phyloP scores from a whole-genome alignment of 2,113 vertebrate species.

The Lagopus leucura region DNA sequence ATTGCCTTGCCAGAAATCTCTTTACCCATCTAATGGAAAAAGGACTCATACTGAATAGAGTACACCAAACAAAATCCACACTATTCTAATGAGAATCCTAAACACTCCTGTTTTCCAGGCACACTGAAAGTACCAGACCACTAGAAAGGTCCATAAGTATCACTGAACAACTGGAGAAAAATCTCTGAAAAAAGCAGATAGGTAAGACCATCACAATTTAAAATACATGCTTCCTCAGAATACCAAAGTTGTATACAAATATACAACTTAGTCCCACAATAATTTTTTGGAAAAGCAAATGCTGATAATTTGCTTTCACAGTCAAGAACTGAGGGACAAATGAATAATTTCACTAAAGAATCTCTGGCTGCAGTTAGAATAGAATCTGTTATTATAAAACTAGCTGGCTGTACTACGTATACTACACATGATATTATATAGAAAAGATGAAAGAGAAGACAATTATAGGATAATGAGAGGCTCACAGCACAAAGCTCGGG shows the following conservation, averaged over 20 bases:
- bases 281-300: background rate
- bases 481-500: background rate
- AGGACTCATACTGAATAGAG: background rate
- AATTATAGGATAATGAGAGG: background rate
- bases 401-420: rapidly evolving
- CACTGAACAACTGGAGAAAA: background rate
- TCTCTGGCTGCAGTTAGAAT: background rate
- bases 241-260: background rate
- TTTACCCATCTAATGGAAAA: background rate
- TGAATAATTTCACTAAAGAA: background rate
- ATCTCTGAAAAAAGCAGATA: background rate
- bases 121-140: background rate
- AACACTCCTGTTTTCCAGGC: background rate
- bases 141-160: background rate
- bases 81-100: background rate
- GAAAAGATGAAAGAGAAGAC: background rate
- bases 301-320: background rate
- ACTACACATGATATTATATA: background rate
- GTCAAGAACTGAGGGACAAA: background rate
- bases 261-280: background rate
- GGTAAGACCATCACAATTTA: background rate
- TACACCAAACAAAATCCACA: background rate
- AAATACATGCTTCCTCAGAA: background rate
- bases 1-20: slow-evolving; percentile 8
- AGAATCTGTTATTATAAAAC: background rate